Base-by-base conservation (phyloP, 2,797 vertebrate genomes). In the Manis pentadactyla region DNA sequence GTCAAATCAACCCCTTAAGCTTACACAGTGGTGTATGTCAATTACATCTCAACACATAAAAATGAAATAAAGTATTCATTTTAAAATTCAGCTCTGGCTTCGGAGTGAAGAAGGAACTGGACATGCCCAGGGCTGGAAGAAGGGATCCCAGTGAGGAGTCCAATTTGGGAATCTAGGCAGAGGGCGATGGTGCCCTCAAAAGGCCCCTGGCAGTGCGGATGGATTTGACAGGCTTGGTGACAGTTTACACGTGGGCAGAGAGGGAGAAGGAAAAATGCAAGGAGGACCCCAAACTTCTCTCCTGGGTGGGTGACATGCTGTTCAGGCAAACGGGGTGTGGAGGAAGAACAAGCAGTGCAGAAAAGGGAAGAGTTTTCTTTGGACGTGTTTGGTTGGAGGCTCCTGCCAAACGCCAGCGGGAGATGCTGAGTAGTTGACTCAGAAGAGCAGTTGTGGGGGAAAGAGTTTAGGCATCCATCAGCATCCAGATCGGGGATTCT, bases 81-180 rank as follows among this genome's bases (percentile, higher is more conserved):
- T 75, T 81, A 34, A 49, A 88, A 73, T 75, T 78, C 74, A 61
- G 23, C 34, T 21, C 21, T 74, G 29, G 78, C 73, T 89, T 66
- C 64, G 3, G 19, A 59, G 10, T 27, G 39, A 81, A 34, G 57
- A 79, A 27, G 6, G 49, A 46, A 55, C 10, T 64, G 42, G 13
- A 39, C 3, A 1, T 49, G 34, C 53, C 15, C 2, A 37, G 14
- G 15, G n/a, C 64, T 23, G 15, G 37, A 89, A 46, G 39, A 34
- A 21, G 39, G 19, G 6, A 57, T 37, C 61, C 29, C 10, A 21
- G 1, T 27, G 5, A 87, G 53, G 27, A 69, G 42, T 6, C 8
- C 0, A 2, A 6, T 0, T 15, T 0, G 0, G 0, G 17, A 17
- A 17, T 31, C 37, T 34, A 37, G 71, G 55, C 27, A 15, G 37